A percentile compares a stretch with the other conserved stretches of the same genome.
Evolutionary conservation across 2,888 invertebrate genomes (phyloP).

Genomic region (Morinoia aosen): DNA sequence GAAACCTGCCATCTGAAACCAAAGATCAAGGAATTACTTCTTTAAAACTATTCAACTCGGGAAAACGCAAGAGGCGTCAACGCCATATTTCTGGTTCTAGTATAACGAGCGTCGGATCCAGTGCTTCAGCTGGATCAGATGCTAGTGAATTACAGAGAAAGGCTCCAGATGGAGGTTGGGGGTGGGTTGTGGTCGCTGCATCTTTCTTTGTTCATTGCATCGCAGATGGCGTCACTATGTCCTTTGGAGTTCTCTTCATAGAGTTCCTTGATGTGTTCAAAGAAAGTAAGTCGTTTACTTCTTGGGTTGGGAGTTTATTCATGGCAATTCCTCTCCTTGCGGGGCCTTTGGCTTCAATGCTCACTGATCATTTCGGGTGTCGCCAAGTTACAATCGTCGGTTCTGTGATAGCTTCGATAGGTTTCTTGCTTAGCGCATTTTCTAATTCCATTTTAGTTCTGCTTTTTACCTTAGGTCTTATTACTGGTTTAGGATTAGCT

Average conservation of each 20-base stretch:
- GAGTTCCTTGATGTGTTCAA: conserved; percentile 88
- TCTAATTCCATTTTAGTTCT: conserved; percentile 82
- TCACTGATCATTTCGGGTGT: conserved; percentile 88
- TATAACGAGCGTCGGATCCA: conserved; percentile 63
- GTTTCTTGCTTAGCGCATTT: conserved; percentile 84
- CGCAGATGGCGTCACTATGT: conserved; percentile 92
- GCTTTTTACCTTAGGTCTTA: conserved; percentile 85
- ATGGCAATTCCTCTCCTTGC: conserved; percentile 91
- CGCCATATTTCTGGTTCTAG: conserved; percentile 64
- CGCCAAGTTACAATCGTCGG: conserved; percentile 84
- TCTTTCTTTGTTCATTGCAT: conserved; percentile 91
- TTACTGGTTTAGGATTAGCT: conserved; percentile 87
- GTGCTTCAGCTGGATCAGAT: conserved; percentile 58
- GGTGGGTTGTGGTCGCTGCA: conserved; percentile 92
- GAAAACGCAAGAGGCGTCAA: conserved; percentile 47
- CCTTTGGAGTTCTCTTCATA: conserved; percentile 90
- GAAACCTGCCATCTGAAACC: neutral
- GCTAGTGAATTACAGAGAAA: conserved; percentile 64
- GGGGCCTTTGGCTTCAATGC: conserved; percentile 86
- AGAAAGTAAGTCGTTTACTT: conserved; percentile 86
- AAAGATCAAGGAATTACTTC: neutral
- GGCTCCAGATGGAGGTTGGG: conserved; percentile 91
- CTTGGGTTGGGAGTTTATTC: conserved; percentile 91
- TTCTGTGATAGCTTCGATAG: conserved; percentile 81
- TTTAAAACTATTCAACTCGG: neutral